Conservation (phyloP, 1,140 invertebrate genomes). For the Lordiphosa collinella region DNA sequence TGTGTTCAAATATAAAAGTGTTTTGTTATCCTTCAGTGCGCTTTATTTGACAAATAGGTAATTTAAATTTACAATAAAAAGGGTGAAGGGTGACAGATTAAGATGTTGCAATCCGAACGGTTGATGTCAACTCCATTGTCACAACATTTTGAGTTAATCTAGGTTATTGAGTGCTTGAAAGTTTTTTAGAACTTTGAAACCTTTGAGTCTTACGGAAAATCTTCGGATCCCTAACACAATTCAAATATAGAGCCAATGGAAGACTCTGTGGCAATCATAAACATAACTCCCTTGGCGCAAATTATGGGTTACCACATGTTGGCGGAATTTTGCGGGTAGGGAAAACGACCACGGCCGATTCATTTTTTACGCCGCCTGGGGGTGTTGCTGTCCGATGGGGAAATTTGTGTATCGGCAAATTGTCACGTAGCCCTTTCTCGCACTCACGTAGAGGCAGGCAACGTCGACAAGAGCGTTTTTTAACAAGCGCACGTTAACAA, state of each 20-base stretch:
- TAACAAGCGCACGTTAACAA: constrained; percentile 45
- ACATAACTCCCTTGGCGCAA: constrained; percentile 70
- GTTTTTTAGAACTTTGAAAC: background rate
- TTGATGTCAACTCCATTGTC: constrained; percentile 49
- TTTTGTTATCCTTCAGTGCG: constrained; percentile 66
- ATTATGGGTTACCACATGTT: constrained; percentile 77
- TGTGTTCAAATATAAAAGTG: constrained; percentile 64
- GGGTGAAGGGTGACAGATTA: constrained; percentile 43
- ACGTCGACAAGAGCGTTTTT: constrained; percentile 54
- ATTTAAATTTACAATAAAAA: constrained; percentile 54
- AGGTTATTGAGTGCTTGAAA: constrained; percentile 8
- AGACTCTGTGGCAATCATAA: constrained; percentile 43
- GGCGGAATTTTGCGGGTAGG: constrained; percentile 47
- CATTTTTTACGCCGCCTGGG: constrained; percentile 46
- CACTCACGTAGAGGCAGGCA: constrained; percentile 38
- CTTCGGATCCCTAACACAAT: too few species aligned
- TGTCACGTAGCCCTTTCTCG: constrained; percentile 64
- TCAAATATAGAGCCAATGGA: background rate
- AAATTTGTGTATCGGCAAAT: constrained; percentile 73
- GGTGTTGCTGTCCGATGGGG: constrained; percentile 36
- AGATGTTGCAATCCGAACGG: constrained; percentile 21
- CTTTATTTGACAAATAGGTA: constrained; percentile 67
- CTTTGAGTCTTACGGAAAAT: too few species aligned
- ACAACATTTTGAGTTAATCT: constrained; percentile 58
- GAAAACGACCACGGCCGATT: constrained; percentile 44